A percentile compares a stretch with the other conserved stretches of the same genome.
phyloP scores from a whole-genome alignment of 1,140 invertebrate species.

The Dinothrombium tinctorium region DNA sequence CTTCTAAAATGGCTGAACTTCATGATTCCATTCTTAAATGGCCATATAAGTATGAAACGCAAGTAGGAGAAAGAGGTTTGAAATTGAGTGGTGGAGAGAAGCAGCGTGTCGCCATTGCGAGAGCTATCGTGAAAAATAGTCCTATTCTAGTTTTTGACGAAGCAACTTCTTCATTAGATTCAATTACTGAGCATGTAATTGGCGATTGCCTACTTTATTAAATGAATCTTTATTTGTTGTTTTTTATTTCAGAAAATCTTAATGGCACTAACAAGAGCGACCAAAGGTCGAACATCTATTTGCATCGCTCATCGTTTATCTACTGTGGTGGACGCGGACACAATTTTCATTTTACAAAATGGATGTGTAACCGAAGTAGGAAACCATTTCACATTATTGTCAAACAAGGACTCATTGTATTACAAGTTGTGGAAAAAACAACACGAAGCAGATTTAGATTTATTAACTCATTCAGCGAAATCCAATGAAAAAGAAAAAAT shows the following conservation, averaged over 20 bases:
- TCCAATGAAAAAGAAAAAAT: too few species aligned
- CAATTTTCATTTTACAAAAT: constrained; percentile 74
- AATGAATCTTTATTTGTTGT: background rate
- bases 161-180: constrained; percentile 91
- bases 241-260: constrained; percentile 52
- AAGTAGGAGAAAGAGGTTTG: constrained; percentile 31
- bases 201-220: background rate
- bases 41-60: constrained; percentile 74
- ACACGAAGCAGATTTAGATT: constrained; percentile 22
- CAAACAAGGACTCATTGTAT: constrained; percentile 47
- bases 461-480: too few species aligned
- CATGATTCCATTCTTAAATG: constrained; percentile 68
- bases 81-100: constrained; percentile 43
- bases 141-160: constrained; percentile 94
- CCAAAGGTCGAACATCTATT: constrained; percentile 68
- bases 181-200: constrained; percentile 84
- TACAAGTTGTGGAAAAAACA: constrained; percentile 69
- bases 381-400: constrained; percentile 45
- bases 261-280: constrained; percentile 57
- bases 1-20: constrained; percentile 76
- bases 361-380: constrained; percentile 59
- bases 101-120: constrained; percentile 87
- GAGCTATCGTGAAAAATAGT: constrained; percentile 83
- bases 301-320: constrained; percentile 92
- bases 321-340: constrained; percentile 85